A percentile compares a stretch with the other conserved stretches of the same genome.
phyloP scores from a whole-genome alignment of 2,113 vertebrate genomes.

The Thryonomys swinderianus region DNA sequence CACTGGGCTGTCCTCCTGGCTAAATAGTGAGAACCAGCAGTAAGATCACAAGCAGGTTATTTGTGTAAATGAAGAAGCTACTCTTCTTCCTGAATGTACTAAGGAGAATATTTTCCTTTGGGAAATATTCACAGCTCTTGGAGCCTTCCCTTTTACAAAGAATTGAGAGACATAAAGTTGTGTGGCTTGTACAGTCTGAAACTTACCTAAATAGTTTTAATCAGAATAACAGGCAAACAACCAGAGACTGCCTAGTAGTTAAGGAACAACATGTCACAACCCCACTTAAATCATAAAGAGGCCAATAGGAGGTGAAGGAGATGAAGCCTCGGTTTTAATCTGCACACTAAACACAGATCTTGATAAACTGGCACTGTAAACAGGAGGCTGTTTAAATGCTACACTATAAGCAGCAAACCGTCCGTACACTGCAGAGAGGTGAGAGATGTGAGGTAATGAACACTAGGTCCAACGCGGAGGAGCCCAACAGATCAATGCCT shows the following conservation, averaged over 20 bases:
- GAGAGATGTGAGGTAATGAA: not conserved
- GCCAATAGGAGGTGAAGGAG: not conserved
- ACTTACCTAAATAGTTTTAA: not conserved
- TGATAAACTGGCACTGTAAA: not conserved
- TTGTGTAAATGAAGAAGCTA: conserved; percentile 60
- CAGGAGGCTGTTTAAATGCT: not conserved
- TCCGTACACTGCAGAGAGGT: not conserved
- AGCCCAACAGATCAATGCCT: conserved; percentile 2
- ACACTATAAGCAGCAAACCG: not conserved
- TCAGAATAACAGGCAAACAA: conserved; percentile 26
- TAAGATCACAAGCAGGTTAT: conserved; percentile 41
- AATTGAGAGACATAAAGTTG: conserved; percentile 11
- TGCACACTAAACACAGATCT: not conserved
- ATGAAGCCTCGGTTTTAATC: not conserved
- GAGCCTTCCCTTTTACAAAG: conserved; percentile 14
- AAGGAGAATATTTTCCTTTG: conserved; percentile 43
- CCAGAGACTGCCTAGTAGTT: not conserved
- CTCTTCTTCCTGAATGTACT: conserved; percentile 16
- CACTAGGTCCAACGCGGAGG: not conserved
- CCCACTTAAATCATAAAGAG: not conserved
- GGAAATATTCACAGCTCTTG: conserved; percentile 46
- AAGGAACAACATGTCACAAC: conserved; percentile 1
- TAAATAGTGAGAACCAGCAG: conserved; percentile 30
- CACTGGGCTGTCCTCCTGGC: conserved; percentile 41
- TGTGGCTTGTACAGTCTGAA: not conserved